Percentiles rank a stretch among this genome's conserved stretches.
Evolutionary conservation across 2,888 invertebrate species (phyloP).

Genomic region (Brachyptera risi): DNA sequence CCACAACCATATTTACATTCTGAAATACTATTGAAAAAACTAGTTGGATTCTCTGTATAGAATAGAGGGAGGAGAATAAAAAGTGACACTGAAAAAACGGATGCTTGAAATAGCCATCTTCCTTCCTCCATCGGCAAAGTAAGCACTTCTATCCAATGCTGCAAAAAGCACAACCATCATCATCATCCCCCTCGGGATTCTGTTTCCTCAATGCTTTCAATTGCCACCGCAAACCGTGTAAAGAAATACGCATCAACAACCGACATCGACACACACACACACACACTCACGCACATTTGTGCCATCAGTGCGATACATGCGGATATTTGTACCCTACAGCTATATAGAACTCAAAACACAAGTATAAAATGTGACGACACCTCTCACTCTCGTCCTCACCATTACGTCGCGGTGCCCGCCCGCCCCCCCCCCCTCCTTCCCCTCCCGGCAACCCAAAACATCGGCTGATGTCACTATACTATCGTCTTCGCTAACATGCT

Average conservation of each 20-base stretch:
- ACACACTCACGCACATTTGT: neutral
- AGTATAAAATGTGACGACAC: neutral
- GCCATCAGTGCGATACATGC: constrained; percentile 17
- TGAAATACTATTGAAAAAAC: too few species aligned
- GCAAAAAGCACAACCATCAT: neutral
- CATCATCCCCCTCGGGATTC: neutral
- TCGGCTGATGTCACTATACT: too few species aligned
- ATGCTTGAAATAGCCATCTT: constrained; percentile 27
- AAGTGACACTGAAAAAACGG: constrained; percentile 16
- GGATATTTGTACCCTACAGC: constrained; percentile 22
- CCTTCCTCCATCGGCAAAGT: constrained; percentile 23
- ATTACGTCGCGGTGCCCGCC: neutral
- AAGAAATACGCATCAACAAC: too few species aligned
- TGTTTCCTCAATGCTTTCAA: constrained; percentile 19
- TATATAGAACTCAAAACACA: too few species aligned
- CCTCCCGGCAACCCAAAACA: too few species aligned
- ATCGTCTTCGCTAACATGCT: too few species aligned
- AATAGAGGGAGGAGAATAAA: neutral
- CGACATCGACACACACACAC: too few species aligned
- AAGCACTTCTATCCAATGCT: constrained; percentile 26
- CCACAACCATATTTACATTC: too few species aligned
- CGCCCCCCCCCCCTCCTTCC: too few species aligned
- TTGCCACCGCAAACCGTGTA: neutral
- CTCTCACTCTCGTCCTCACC: constrained; percentile 4
- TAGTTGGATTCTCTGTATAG: too few species aligned